phyloP scores from a whole-genome alignment of 2,888 invertebrate species.

The Ligdia adustata region DNA sequence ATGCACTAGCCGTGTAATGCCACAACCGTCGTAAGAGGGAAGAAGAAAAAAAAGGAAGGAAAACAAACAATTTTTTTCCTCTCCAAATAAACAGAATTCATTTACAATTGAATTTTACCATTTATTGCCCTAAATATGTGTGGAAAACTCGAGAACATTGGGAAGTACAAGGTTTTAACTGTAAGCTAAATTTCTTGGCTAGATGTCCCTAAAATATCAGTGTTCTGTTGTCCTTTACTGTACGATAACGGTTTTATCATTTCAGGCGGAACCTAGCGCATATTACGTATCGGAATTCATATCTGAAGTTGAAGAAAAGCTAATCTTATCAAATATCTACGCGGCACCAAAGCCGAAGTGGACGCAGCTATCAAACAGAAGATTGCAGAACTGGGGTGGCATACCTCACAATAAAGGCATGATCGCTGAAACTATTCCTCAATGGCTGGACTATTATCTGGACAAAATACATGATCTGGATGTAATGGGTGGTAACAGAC shows the following conservation, averaged over 20 bases:
- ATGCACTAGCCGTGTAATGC: too few species aligned
- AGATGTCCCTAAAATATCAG: background rate
- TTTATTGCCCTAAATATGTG: slow-evolving; percentile 2
- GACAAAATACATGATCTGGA: slow-evolving; percentile 87
- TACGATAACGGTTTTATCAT: background rate
- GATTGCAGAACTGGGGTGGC: slow-evolving; percentile 99
- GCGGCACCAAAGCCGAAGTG: slow-evolving; percentile 96
- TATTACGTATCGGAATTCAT: slow-evolving; percentile 96
- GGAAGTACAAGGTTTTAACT: slow-evolving; percentile 38
- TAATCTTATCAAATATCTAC: slow-evolving; percentile 89
- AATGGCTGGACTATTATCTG: slow-evolving; percentile 90
- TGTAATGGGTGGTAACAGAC: slow-evolving; percentile 88
- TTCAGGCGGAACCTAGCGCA: slow-evolving; percentile 85
- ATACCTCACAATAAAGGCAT: slow-evolving; percentile 96
- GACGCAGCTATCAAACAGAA: slow-evolving; percentile 95
- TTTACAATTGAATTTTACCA: background rate
- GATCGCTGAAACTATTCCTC: slow-evolving; percentile 94
- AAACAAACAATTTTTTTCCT: too few species aligned
- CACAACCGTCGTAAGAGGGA: too few species aligned
- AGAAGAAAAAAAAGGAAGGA: too few species aligned
- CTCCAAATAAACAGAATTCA: too few species aligned
- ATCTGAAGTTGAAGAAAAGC: slow-evolving; percentile 87
- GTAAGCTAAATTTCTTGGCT: too few species aligned
- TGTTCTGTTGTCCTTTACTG: background rate
- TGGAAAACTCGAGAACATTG: slow-evolving; percentile 22